phyloP scores from a whole-genome alignment of 2,888 invertebrate genomes.

The Invenusta paracnida region DNA sequence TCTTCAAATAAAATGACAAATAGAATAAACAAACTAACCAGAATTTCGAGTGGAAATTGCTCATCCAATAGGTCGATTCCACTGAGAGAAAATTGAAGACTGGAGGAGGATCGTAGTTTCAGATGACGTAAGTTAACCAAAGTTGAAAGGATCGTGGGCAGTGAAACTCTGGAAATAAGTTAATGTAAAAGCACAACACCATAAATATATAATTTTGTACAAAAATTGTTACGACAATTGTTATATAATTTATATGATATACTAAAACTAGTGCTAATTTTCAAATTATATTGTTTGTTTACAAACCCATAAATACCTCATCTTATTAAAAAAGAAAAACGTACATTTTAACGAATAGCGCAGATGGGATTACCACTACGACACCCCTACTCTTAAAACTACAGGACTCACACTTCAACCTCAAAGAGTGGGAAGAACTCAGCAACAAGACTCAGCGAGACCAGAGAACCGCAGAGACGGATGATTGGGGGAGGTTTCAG shows the following conservation, averaged over 20 bases:
- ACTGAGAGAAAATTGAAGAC: neutral
- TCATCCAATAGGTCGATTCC: neutral
- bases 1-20: neutral
- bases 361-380: no score
- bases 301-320: no score
- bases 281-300: no score
- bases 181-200: no score
- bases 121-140: neutral
- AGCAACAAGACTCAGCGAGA: neutral
- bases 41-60: neutral
- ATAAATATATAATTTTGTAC: no score
- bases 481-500: neutral
- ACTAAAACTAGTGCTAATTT: no score
- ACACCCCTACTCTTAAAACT: no score
- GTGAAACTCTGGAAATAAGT: neutral
- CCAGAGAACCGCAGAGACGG: neutral
- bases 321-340: no score
- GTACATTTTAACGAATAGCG: no score
- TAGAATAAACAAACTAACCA: neutral
- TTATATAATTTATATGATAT: no score
- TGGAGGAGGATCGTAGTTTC: neutral
- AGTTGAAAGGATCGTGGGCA: neutral
- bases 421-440: neutral
- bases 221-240: no score
- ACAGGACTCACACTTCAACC: neutral